These are phyloP conservation scores for Eueides isabella DNA, from an alignment of 1,140 invertebrate species.

Conservation along the genomic window DNA sequence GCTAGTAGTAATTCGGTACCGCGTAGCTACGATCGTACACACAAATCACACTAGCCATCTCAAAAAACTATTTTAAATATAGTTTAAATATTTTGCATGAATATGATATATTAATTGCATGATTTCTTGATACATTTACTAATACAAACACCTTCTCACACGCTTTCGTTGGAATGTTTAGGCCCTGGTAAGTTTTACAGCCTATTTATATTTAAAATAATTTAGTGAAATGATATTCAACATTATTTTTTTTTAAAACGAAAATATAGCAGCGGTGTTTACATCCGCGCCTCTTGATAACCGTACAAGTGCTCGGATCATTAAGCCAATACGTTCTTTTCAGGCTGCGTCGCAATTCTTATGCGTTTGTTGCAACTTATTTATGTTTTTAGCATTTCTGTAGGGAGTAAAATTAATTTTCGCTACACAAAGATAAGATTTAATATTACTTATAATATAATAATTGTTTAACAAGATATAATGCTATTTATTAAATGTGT, in stretches of 20 bases:
- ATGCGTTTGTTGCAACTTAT: too few relatives aligned
- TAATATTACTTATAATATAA: too few relatives aligned
- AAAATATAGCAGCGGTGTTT: too few relatives aligned
- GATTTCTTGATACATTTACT: slow-evolving; percentile 35
- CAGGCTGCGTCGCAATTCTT: too few relatives aligned
- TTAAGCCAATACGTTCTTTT: too few relatives aligned
- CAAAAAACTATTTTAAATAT: slow-evolving; percentile 25
- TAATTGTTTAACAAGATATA: too few relatives aligned
- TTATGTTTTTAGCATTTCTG: too few relatives aligned
- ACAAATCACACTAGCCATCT: slow-evolving; percentile 51
- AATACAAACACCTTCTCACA: slow-evolving; percentile 55
- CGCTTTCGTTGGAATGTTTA: slow-evolving; percentile 79
- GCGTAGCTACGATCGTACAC: slow-evolving; percentile 11
- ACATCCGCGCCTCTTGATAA: too few relatives aligned
- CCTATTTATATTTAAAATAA: slow-evolving; percentile 1
- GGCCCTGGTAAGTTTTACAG: slow-evolving; percentile 84
- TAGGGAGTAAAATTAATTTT: too few relatives aligned
- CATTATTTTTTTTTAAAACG: background rate
- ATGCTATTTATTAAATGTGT: too few relatives aligned
- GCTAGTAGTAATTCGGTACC: slow-evolving; percentile 11
- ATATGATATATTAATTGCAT: slow-evolving; percentile 26
- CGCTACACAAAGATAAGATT: too few relatives aligned
- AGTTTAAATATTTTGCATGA: slow-evolving; percentile 27
- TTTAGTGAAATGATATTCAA: background rate
- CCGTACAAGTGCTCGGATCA: too few relatives aligned